phyloP scores from a whole-genome alignment of 2,113 vertebrate species.

The Elanoides forficatus region DNA sequence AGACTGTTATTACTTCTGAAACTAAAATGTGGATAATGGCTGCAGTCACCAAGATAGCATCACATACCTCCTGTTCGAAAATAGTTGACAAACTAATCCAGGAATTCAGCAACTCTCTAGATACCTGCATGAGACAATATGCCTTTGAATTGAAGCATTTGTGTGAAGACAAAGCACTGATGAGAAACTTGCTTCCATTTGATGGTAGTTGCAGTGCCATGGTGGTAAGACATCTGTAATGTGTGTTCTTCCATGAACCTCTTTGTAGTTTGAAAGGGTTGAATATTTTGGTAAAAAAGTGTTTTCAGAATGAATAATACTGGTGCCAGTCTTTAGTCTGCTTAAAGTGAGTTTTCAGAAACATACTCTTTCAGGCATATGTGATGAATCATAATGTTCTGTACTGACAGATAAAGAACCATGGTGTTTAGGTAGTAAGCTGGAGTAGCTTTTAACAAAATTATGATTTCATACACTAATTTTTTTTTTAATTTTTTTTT shows the following conservation, averaged over 20 bases:
- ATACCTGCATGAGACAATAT: constrained; percentile 87
- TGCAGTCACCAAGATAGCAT: constrained; percentile 85
- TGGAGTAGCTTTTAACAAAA: background rate
- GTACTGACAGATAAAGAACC: background rate
- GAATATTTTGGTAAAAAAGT: background rate
- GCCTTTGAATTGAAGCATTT: constrained; percentile 87
- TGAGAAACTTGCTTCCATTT: constrained; percentile 74
- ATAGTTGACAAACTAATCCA: constrained; percentile 74
- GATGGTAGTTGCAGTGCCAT: constrained; percentile 70
- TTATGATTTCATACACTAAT: background rate
- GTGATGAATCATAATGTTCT: background rate
- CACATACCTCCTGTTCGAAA: constrained; percentile 48
- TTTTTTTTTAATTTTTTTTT: background rate
- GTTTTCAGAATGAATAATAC: background rate
- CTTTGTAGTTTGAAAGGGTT: background rate
- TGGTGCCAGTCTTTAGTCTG: background rate
- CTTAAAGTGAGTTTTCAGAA: background rate
- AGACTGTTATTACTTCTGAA: constrained; percentile 79
- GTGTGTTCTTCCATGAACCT: background rate
- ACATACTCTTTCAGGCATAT: background rate
- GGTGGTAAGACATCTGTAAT: constrained; percentile 60
- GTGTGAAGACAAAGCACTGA: constrained; percentile 76
- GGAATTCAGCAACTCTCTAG: constrained; percentile 78
- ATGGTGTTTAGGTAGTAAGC: background rate
- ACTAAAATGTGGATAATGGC: constrained; percentile 88